These are phyloP conservation scores for Labrus mixtus DNA, from an alignment of 2,113 vertebrate genomes.

Conservation along the genomic window DNA sequence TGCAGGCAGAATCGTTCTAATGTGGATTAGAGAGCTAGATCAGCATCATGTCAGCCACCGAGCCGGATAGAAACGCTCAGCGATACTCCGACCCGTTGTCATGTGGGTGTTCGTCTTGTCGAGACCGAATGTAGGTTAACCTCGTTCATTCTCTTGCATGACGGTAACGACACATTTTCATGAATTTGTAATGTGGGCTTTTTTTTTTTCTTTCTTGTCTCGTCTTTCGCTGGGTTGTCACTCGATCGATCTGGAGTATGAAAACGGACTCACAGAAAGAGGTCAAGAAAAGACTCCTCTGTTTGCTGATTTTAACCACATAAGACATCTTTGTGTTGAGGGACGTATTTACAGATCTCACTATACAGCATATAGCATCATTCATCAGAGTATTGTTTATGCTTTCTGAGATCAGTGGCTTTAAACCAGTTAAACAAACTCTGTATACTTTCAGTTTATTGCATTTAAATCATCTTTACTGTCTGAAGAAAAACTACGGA, in stretches of 20 bases:
- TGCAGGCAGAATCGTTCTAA: background rate
- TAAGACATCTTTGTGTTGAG: background rate
- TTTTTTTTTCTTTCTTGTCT: background rate
- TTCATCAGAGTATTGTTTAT: background rate
- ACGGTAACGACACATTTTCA: background rate
- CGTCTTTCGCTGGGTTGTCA: background rate
- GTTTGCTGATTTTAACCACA: background rate
- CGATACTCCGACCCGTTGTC: conserved; percentile 18
- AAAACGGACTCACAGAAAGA: background rate
- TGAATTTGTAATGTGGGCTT: background rate
- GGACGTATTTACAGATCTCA: background rate
- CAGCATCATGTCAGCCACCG: background rate
- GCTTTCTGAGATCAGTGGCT: no score
- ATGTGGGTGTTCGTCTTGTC: conserved; percentile 37
- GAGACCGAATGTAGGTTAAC: conserved; percentile 58
- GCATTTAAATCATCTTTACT: no score
- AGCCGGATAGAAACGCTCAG: background rate
- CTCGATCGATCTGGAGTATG: background rate
- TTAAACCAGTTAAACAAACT: background rate
- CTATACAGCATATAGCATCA: no score
- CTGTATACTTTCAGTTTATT: no score
- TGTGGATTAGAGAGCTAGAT: conserved; percentile 10
- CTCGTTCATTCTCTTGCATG: conserved; percentile 17
- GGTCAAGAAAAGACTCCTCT: background rate
- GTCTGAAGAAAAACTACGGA: no score